phyloP scores from a whole-genome alignment of 64 coral and sea anemone species.

The Pocillopora damicornis region DNA sequence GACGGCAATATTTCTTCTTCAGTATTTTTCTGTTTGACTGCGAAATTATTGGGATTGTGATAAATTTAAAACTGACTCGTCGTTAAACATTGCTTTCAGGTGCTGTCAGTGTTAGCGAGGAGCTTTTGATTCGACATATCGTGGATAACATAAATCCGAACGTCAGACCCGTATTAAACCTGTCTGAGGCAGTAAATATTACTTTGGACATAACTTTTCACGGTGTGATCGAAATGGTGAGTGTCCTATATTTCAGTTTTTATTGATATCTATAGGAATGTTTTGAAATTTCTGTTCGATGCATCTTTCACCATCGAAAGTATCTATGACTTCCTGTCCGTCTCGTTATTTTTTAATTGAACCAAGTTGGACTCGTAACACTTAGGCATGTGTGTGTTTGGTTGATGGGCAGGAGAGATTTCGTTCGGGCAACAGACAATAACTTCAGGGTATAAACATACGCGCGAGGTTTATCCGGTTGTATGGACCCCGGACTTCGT shows the following conservation, averaged over 20 bases:
- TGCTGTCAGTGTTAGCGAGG: not conserved
- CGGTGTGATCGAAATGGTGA: constrained; percentile 64
- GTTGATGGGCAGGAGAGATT: too few species aligned
- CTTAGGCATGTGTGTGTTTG: too few species aligned
- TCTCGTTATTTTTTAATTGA: too few species aligned
- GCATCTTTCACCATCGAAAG: too few species aligned
- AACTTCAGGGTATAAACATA: too few species aligned
- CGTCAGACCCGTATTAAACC: constrained; percentile 37
- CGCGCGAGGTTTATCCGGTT: too few species aligned
- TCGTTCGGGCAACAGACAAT: too few species aligned
- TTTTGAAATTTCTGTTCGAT: too few species aligned
- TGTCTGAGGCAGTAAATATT: constrained; percentile 10
- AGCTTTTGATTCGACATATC: not conserved
- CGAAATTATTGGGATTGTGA: not conserved
- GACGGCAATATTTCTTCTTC: not conserved
- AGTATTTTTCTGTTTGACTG: not conserved
- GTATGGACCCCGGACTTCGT: too few species aligned
- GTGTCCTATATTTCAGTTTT: not conserved
- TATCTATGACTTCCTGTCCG: too few species aligned
- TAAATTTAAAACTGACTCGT: not conserved
- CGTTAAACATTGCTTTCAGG: not conserved
- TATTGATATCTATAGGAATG: not conserved
- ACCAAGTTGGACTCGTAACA: too few species aligned
- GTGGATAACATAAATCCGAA: not conserved
- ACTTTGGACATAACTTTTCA: constrained; percentile 60